Evolutionary conservation across 2,888 invertebrate species (phyloP).

Genomic region (Ecdyonurus torrentis): DNA sequence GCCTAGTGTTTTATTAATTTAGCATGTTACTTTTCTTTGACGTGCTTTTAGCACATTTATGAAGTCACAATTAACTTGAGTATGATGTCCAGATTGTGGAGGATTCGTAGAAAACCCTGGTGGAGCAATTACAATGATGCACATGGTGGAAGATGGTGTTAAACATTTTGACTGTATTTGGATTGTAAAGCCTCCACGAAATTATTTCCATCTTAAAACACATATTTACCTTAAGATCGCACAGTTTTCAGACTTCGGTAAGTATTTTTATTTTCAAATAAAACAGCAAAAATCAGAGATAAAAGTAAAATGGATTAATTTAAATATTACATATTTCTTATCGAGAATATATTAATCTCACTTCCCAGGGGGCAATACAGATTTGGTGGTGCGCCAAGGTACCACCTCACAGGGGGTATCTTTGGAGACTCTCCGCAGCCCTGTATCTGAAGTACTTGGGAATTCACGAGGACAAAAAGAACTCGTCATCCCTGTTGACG

Average conservation of each 20-base stretch:
- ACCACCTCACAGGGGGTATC: constrained; percentile 42
- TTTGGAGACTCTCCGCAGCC: constrained; percentile 39
- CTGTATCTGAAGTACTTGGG: constrained; percentile 16
- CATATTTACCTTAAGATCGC: constrained; percentile 44
- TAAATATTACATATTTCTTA: too few relatives aligned
- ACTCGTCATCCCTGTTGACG: constrained; percentile 40
- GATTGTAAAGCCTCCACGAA: constrained; percentile 47
- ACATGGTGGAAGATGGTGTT: constrained; percentile 39
- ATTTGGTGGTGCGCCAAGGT: constrained; percentile 46
- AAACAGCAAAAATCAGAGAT: background rate
- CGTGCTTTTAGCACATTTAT: too few relatives aligned
- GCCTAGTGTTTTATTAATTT: too few relatives aligned
- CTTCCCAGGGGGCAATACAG: constrained; percentile 35
- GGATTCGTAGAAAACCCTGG: constrained; percentile 52
- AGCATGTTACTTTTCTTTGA: too few relatives aligned
- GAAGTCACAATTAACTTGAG: too few relatives aligned
- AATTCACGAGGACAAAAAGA: constrained; percentile 22
- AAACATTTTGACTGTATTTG: constrained; percentile 51
- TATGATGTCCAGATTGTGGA: constrained; percentile 50
- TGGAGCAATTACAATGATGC: constrained; percentile 58
- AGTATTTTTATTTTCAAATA: constrained; percentile 8
- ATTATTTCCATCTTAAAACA: constrained; percentile 45
- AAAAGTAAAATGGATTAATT: background rate
- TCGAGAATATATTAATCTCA: background rate
- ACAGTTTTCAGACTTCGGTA: constrained; percentile 39